A percentile compares a stretch with the other conserved stretches of the same genome.
phyloP scores from a whole-genome alignment of 1,140 invertebrate species.

The Penaeus vannamei region DNA sequence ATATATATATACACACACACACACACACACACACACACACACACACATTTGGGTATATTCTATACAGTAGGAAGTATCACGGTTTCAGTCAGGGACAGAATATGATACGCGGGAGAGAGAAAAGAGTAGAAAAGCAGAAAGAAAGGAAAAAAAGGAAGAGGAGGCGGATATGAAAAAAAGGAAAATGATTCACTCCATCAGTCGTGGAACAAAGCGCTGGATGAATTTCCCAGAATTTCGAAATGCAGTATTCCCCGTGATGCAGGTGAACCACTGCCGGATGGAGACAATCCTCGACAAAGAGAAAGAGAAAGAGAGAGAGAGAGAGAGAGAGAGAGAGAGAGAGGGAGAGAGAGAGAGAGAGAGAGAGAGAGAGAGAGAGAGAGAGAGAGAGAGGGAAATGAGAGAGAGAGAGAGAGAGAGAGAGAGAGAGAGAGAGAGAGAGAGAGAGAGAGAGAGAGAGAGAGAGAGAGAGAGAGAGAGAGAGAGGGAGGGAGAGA shows the following conservation, averaged over 20 bases:
- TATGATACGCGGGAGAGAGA: neutral
- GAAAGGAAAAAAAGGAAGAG: neutral
- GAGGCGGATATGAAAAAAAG: neutral
- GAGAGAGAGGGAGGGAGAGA: too few species aligned
- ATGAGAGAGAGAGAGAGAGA: conserved; percentile 19
- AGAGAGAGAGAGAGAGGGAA: conserved; percentile 16
- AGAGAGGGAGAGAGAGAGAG: neutral
- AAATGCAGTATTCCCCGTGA: neutral
- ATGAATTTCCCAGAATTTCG: neutral
- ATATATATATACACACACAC: too few species aligned
- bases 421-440: conserved; percentile 18
- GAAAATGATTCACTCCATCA: neutral
- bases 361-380: neutral
- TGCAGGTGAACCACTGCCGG: too few species aligned
- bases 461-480: too few species aligned
- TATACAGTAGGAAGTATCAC: neutral
- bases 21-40: too few species aligned
- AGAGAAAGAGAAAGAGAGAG: neutral
- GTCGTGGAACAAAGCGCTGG: neutral
- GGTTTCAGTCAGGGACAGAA: neutral
- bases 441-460: neutral
- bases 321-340: neutral
- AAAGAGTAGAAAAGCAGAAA: neutral
- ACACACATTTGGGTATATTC: neutral
- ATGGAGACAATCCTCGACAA: too few species aligned